Evolutionary conservation across 2,888 invertebrate genomes (phyloP), one percentile per base, ranked within the genome.

Genomic region (Drosophila ustulata): DNA sequence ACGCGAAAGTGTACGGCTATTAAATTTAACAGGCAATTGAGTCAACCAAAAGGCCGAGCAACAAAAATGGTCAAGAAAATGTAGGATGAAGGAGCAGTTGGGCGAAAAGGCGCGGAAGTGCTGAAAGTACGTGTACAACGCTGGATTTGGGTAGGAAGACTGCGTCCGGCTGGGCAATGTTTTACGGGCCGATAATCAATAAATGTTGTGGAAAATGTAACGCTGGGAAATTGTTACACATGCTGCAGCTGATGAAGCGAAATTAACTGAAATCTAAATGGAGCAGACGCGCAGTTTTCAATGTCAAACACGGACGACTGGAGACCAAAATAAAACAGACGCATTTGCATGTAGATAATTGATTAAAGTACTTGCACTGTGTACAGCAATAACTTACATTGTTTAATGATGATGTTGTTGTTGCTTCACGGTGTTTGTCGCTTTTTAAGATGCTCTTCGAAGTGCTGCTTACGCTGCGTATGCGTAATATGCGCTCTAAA

Each of bases 141-240:
- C 13, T 23, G 26, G 46, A 25, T 28, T 32, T 23, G 9, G 6
- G n/a, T 23, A 5, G 8, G 34, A 7, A 25, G 25, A 18, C 25
- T 46, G 58, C 30, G 43, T 52, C 26, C 51, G 56, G 56, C 53
- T 43, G 47, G 43, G 28, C 46, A 69, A 32, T 32, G 34, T 43
- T 61, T 57, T 32, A 50, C 49, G 55, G n/a, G 7, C 68, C 84
- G 68, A 83, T 87, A 83, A 83, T 88, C 83, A 75, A 83, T 83
- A 88, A 83, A 83, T 75, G 78, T 78, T 72, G 72, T 71, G 71
- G 75, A 78, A 80, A 82, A 74, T 71, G 47, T 58, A 65, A 66
- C 64, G 66, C 58, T 80, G 86, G 75, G 71, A 77, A 83, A 78
- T 83, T 64, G 67, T 66, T 74, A 69, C 68, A 74, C 75, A 80